Evolutionary conservation across 2,888 invertebrate species (phyloP).

Genomic region (Gibbula magus): DNA sequence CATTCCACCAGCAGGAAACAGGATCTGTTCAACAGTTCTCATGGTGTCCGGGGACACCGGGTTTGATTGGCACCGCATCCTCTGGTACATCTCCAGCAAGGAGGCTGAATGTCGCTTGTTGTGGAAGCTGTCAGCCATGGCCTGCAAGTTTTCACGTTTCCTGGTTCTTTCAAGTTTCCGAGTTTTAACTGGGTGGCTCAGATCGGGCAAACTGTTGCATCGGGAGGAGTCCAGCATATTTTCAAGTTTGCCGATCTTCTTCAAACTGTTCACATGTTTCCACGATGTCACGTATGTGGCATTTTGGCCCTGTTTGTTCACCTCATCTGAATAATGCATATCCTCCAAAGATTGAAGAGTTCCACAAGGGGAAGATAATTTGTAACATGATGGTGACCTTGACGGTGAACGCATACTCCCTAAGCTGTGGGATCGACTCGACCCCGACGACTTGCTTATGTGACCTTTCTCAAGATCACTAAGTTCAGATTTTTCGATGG

Average conservation of each 20-base stretch:
- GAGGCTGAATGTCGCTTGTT: constrained; percentile 63
- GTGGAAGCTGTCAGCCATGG: constrained; percentile 61
- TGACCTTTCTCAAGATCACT: constrained; percentile 23
- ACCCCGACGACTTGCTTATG: constrained; percentile 42
- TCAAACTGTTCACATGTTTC: constrained; percentile 59
- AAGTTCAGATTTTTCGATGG: constrained; percentile 26
- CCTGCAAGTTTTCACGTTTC: constrained; percentile 29
- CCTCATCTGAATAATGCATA: constrained; percentile 29
- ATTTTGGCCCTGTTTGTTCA: neutral
- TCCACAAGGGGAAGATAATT: constrained; percentile 32
- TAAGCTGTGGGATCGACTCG: constrained; percentile 43
- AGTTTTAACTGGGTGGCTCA: constrained; percentile 38
- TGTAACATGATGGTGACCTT: constrained; percentile 30
- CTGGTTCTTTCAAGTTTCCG: neutral
- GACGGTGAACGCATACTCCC: constrained; percentile 36
- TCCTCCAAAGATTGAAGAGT: constrained; percentile 32
- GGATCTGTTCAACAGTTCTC: constrained; percentile 60
- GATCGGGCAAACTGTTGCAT: constrained; percentile 64
- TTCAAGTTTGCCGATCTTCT: constrained; percentile 48
- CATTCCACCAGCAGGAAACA: constrained; percentile 48
- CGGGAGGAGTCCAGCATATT: constrained; percentile 50
- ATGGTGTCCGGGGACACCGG: constrained; percentile 65
- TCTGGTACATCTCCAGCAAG: constrained; percentile 66
- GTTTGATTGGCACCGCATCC: constrained; percentile 61
- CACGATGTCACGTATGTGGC: constrained; percentile 49